phyloP scores from a whole-genome alignment of 2,888 invertebrate genomes.

The Dynastes grantii region DNA sequence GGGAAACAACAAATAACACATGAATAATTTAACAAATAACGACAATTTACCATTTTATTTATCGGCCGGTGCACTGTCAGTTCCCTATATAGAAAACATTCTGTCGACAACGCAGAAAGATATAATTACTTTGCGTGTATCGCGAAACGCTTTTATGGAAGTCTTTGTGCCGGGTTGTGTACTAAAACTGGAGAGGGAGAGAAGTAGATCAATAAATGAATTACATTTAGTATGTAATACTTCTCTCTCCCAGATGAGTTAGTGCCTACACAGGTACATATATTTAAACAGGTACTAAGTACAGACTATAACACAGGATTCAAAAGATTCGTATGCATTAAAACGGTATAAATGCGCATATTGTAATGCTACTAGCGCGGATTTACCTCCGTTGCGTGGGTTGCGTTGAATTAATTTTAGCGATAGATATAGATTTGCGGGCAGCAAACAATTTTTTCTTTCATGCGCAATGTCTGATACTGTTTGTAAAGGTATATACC shows the following conservation, averaged over 20 bases:
- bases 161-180: conserved; percentile 59
- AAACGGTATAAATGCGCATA: not conserved
- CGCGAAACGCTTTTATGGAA: conserved; percentile 50
- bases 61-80: conserved; percentile 26
- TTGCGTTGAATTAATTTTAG: conserved; percentile 29
- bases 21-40: conserved; percentile 51
- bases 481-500: not conserved
- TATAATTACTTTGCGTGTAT: conserved; percentile 54
- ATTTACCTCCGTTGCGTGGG: conserved; percentile 25
- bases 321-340: not conserved
- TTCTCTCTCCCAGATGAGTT: conserved; percentile 58
- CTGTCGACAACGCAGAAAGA: conserved; percentile 34
- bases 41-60: conserved; percentile 54
- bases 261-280: conserved; percentile 47
- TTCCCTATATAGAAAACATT: conserved; percentile 24
- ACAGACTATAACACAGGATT: not conserved
- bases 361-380: conserved; percentile 1
- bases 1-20: conserved; percentile 51
- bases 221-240: conserved; percentile 67
- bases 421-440: conserved; percentile 27
- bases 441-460: conserved; percentile 21
- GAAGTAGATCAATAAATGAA: conserved; percentile 71
- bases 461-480: not conserved
- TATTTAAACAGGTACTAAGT: conserved; percentile 11
- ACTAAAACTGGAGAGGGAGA: conserved; percentile 58